Conservation (phyloP, 2,797 vertebrate genomes). For the Halcyon chelicuti region DNA sequence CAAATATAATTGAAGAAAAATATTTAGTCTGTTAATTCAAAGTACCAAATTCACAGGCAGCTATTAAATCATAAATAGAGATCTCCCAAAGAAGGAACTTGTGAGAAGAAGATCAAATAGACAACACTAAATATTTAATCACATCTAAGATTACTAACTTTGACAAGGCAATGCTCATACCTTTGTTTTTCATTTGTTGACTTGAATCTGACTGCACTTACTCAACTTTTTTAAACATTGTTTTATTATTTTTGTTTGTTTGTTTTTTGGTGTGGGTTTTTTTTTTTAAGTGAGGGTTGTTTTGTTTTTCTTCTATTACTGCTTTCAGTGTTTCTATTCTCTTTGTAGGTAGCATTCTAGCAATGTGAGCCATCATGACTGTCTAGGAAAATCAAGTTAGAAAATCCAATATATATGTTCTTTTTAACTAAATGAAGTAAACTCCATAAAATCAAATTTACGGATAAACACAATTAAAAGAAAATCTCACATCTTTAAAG, state of each 20-base stretch:
- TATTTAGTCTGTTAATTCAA: not conserved
- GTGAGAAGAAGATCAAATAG: slow-evolving; percentile 72
- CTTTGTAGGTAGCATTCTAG: not conserved
- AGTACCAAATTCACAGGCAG: not conserved
- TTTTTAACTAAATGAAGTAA: not conserved
- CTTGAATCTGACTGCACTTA: slow-evolving; percentile 8
- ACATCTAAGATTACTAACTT: slow-evolving; percentile 76
- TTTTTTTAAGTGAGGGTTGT: not conserved
- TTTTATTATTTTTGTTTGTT: too few species aligned
- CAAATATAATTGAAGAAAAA: not conserved
- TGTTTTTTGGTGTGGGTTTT: too few species aligned
- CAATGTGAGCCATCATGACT: not conserved
- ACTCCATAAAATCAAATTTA: not conserved
- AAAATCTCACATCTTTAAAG: not conserved
- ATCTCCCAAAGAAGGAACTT: slow-evolving; percentile 4
- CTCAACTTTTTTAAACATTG: not conserved
- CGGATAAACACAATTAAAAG: not conserved
- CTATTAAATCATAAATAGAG: slow-evolving; percentile 52
- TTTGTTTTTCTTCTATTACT: not conserved
- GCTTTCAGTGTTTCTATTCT: not conserved
- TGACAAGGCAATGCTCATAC: slow-evolving; percentile 46
- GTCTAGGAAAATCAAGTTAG: not conserved
- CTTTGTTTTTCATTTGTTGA: slow-evolving; percentile 18
- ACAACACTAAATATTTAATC: slow-evolving; percentile 75
- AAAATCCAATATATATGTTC: not conserved